A percentile compares a stretch with the other conserved stretches of the same genome.
These are phyloP conservation scores for Procambarus clarkii DNA, from an alignment of 1,140 invertebrate genomes.

Conservation along the genomic window DNA sequence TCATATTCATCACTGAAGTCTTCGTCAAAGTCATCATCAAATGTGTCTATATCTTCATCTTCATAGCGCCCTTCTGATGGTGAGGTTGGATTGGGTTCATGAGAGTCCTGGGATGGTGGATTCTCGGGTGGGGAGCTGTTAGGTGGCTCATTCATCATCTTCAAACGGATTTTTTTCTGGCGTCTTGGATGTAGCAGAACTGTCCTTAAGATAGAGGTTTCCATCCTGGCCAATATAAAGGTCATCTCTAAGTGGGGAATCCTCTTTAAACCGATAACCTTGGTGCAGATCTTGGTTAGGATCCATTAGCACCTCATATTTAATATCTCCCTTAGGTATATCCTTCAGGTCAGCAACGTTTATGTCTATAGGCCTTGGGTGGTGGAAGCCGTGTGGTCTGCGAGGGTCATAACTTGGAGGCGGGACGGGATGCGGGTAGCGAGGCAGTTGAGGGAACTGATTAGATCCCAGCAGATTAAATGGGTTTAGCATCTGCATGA, in stretches of 20 bases:
- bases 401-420: slow-evolving; percentile 4
- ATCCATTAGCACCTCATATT: slow-evolving; percentile 27
- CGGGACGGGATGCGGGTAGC: slow-evolving; percentile 2
- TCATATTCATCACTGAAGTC: background rate
- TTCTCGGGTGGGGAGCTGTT: background rate
- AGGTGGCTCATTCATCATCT: background rate
- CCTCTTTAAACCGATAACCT: slow-evolving; percentile 34
- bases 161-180: background rate
- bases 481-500: slow-evolving; percentile 25
- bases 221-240: slow-evolving; percentile 44
- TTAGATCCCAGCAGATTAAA: slow-evolving; percentile 38
- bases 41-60: background rate
- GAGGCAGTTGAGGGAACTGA: slow-evolving; percentile 33
- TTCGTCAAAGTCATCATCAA: background rate
- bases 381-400: background rate
- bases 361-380: background rate
- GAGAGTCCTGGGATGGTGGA: background rate
- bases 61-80: slow-evolving; percentile 1
- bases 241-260: slow-evolving; percentile 43
- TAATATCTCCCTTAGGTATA: background rate
- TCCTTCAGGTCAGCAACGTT: background rate
- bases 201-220: slow-evolving; percentile 40
- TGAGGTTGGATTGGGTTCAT: background rate
- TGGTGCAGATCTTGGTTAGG: background rate
- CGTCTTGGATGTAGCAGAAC: too few species aligned